These are phyloP conservation scores for Allygus modestus DNA, from an alignment of 2,888 invertebrate species.

Conservation along the genomic window DNA sequence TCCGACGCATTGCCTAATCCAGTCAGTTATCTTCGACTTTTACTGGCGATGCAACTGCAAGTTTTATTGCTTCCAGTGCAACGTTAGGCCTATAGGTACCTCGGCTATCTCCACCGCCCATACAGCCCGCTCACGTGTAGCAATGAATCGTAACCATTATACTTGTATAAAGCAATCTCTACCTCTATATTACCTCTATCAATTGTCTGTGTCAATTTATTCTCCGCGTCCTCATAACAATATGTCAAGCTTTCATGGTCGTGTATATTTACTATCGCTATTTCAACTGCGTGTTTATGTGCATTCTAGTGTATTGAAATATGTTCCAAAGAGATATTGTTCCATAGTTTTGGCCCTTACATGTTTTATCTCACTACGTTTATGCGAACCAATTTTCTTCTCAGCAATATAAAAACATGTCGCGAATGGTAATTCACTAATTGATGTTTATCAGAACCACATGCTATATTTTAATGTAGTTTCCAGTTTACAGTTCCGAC, in stretches of 20 bases:
- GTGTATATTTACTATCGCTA: background rate
- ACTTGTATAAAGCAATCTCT: background rate
- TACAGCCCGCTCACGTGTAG: background rate
- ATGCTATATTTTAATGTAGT: too few species aligned
- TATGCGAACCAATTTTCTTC: too few species aligned
- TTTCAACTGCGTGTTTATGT: constrained; percentile 7
- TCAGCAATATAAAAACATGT: too few species aligned
- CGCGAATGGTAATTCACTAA: too few species aligned
- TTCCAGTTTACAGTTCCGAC: too few species aligned
- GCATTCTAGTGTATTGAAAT: background rate
- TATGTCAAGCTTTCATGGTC: background rate
- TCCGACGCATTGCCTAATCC: too few species aligned
- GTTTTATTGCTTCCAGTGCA: constrained; percentile 23
- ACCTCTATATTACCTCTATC: background rate
- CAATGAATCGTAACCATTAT: background rate
- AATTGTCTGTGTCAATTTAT: background rate
- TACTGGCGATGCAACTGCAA: background rate
- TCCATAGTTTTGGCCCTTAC: too few species aligned
- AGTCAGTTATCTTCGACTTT: constrained; percentile 5
- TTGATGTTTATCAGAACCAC: too few species aligned
- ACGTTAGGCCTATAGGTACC: background rate
- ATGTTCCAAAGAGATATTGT: too few species aligned
- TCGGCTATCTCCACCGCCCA: constrained; percentile 12
- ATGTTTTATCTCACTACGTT: too few species aligned
- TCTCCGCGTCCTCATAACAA: background rate